Percentiles rank a stretch among this genome's conserved stretches.
These are phyloP conservation scores for Molossus molossus DNA, from an alignment of 2,797 vertebrate genomes.

Conservation along the genomic window DNA sequence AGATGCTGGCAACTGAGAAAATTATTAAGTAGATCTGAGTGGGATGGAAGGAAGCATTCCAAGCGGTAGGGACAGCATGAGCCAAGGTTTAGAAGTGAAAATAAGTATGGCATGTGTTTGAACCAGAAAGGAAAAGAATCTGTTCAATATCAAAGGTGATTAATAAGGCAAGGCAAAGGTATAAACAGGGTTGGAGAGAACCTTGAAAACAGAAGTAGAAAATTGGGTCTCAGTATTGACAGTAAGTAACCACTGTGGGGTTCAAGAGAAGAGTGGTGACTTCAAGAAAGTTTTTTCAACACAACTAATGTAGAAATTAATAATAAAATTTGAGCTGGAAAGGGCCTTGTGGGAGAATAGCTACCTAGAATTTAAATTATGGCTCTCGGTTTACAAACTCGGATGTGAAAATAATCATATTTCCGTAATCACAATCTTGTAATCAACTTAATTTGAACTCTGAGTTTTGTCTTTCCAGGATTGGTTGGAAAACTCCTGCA, in stretches of 20 bases:
- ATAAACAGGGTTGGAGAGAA: neutral
- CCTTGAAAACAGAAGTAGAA: constrained; percentile 6
- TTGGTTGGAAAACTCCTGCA: neutral
- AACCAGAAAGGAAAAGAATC: neutral
- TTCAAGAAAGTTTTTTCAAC: neutral
- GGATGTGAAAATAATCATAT: neutral
- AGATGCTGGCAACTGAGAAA: neutral
- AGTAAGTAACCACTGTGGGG: neutral
- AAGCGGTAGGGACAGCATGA: neutral
- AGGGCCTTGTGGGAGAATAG: neutral
- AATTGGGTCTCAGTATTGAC: neutral
- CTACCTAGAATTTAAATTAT: neutral
- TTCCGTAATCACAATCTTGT: neutral
- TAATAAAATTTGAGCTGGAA: neutral
- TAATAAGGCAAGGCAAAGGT: neutral
- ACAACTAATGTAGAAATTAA: neutral
- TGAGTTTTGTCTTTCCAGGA: neutral
- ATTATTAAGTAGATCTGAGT: neutral
- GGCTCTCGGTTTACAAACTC: constrained; percentile 10
- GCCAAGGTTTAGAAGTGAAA: constrained; percentile 8
- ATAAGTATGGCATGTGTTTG: neutral
- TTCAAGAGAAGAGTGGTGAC: neutral
- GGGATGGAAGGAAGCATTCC: neutral
- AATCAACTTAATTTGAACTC: neutral
- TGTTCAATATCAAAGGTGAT: neutral